Evolutionary conservation across 92 coral and sea anemone genomes (phyloP), one percentile per base, ranked within the genome.

Genomic region (Epizoanthus scotinus): DNA sequence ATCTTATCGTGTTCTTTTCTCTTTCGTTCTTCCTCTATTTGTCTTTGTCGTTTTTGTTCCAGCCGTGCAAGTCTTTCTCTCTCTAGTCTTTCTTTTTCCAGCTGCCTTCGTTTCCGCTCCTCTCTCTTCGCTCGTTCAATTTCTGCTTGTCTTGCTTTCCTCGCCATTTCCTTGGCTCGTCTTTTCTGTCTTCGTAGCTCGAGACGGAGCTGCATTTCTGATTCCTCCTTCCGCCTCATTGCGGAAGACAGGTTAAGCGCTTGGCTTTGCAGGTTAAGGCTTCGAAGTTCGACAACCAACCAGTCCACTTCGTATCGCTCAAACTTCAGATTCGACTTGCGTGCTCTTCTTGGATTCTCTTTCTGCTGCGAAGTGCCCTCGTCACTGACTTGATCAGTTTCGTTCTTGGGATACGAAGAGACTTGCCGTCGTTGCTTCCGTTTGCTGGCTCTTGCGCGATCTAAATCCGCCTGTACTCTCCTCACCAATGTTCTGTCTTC

Each of bases 1-100:
- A 86, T 82, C 26, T 71, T 61, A 82, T 92, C 91, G 21, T 67
- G 86, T 73, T 84, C 93, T 28, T 82, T 75, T 44, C 83, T 81
- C 40, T 68, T 66, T 36, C 63, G 58, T 0, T 88, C 97, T n/a
- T 87, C 91, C 47, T 87, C 85, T 10, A 52, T 21, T 49, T 85
- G 71, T 14, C 63, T 90, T 49, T 40, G 55, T n/a, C 78, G 70
- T 49, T 92, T 91, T 1, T 60, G 0, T 7, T 63, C 89, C 64
- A 73, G 2, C 63, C 24, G 29, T 57, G 56, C 53, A 6, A 55
- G 53, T 28, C 79, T 55, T 21, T 73, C 79, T 34, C 29, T 73
- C 40, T 34, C 53, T 26, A 38, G n/a, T 31, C 6, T 31, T 57
- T 73, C 64, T 0, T 34, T 55, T 34, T 73, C 79, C 50, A 55